Percentiles rank a stretch among this genome's conserved stretches.
Conservation (phyloP, 1,140 invertebrate genomes). For the Pachypeltis micranthus region DNA sequence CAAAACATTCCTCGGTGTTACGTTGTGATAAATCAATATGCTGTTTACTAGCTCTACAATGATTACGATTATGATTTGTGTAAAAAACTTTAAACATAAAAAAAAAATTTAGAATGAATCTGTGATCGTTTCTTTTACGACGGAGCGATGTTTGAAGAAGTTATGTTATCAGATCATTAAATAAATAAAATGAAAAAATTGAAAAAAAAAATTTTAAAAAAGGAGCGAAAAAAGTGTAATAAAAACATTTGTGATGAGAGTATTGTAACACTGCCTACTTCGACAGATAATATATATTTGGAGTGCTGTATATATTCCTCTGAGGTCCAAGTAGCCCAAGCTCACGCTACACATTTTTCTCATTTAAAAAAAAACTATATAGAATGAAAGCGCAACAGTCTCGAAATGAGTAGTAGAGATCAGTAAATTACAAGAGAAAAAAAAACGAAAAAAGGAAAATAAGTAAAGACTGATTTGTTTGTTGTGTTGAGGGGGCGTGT, state of each 20-base stretch:
- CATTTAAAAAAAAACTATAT: background rate
- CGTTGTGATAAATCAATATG: constrained; percentile 13
- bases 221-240: constrained; percentile 8
- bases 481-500: constrained; percentile 16
- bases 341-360: background rate
- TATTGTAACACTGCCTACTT: constrained; percentile 22
- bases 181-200: constrained; percentile 10
- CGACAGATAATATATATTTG: constrained; percentile 23
- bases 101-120: constrained; percentile 12
- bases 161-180: constrained; percentile 18
- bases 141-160: constrained; percentile 13
- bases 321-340: constrained; percentile 22
- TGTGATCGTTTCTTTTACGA: constrained; percentile 22
- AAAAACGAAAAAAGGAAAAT: constrained; percentile 6
- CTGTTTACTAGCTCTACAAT: constrained; percentile 15
- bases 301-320: constrained; percentile 21
- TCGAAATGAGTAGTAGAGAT: constrained; percentile 13
- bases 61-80: constrained; percentile 12
- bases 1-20: too few species aligned
- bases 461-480: constrained; percentile 20
- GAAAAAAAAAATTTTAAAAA: constrained; percentile 14
- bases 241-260: constrained; percentile 21
- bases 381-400: constrained; percentile 13
- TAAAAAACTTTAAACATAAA: constrained; percentile 15
- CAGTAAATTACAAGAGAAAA: background rate